Conservation (phyloP, 2,888 invertebrate genomes). For the Phanerotoma sp. region DNA sequence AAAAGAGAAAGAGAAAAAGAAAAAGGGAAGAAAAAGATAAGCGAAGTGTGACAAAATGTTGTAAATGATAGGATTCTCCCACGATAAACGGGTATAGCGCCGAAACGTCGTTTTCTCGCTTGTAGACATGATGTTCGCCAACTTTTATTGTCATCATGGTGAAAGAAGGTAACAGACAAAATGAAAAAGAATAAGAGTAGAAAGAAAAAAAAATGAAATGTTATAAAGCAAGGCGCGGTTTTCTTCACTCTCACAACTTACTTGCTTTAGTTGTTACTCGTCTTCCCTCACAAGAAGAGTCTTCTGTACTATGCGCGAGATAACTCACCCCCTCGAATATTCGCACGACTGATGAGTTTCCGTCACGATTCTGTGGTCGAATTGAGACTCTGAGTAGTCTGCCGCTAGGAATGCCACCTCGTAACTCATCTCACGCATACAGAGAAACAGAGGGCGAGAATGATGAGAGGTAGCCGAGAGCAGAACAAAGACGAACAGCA, state of each 20-base stretch:
- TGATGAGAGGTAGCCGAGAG: constrained; percentile 8
- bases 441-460: too few relatives aligned
- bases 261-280: constrained; percentile 21
- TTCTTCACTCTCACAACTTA: constrained; percentile 28
- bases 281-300: constrained; percentile 7
- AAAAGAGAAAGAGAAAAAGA: too few relatives aligned
- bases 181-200: background rate
- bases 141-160: background rate
- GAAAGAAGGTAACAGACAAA: too few relatives aligned
- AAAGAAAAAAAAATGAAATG: constrained; percentile 6
- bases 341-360: constrained; percentile 52
- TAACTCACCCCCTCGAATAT: constrained; percentile 43
- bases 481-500: constrained; percentile 5
- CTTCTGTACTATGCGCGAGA: constrained; percentile 2
- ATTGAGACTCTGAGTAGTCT: constrained; percentile 35
- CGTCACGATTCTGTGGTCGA: constrained; percentile 45
- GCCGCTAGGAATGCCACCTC: constrained; percentile 27
- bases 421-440: constrained; percentile 21
- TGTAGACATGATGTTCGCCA: background rate
- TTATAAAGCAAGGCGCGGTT: constrained; percentile 38
- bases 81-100: constrained; percentile 18
- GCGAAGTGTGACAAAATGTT: too few relatives aligned
- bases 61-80: background rate
- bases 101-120: background rate
- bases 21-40: too few relatives aligned